A percentile compares a stretch with the other conserved stretches of the same genome.
Conservation (phyloP, 2,113 vertebrate genomes). For the Tretioscincus oriximinensis region DNA sequence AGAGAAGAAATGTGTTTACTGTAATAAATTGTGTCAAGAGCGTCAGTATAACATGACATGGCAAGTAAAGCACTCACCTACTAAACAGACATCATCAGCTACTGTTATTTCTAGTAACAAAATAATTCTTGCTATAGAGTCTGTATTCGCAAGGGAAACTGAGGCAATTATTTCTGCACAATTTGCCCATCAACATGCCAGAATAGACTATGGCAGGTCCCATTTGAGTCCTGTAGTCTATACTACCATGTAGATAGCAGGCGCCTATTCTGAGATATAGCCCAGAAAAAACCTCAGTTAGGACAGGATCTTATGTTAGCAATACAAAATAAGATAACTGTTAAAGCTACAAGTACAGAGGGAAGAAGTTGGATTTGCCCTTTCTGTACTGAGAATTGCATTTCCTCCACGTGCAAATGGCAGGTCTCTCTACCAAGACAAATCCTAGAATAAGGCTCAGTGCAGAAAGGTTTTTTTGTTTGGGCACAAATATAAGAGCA, state of each 20-base stretch:
- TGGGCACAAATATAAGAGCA: no score
- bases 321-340: neutral
- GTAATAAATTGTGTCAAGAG: conserved; percentile 32
- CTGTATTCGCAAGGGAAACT: neutral
- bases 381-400: no score
- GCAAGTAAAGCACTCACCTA: neutral
- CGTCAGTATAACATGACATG: neutral
- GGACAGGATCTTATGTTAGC: neutral
- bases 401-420: no score
- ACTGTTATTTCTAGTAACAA: neutral
- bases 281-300: no score
- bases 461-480: no score
- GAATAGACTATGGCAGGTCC: no score
- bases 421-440: no score
- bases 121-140: neutral
- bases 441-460: no score
- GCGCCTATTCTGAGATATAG: no score
- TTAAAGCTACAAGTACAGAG: neutral
- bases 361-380: neutral
- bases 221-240: no score
- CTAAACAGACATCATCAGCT: neutral
- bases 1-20: conserved; percentile 33
- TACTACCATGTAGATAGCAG: no score
- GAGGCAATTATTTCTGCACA: neutral
- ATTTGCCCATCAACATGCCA: no score